Evolutionary conservation across 2,797 vertebrate species (phyloP).

Genomic region (Podarcis siculus): DNA sequence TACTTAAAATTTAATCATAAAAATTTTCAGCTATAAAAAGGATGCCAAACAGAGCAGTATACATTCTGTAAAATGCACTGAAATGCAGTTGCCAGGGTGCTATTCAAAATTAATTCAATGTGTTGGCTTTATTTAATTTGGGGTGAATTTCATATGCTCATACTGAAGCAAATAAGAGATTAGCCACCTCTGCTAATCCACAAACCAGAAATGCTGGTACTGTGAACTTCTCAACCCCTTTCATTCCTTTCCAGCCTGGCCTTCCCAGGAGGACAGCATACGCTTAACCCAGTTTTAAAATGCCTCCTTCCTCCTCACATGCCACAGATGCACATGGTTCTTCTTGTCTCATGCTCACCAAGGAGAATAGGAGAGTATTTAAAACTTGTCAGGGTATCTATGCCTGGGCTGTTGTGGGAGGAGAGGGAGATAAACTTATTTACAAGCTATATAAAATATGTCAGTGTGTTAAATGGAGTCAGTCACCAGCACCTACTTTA

Average conservation of each 20-base stretch:
- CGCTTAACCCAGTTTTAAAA: constrained; percentile 47
- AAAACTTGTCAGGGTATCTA: background rate
- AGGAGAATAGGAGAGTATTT: background rate
- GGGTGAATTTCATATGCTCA: background rate
- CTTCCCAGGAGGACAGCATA: constrained; percentile 34
- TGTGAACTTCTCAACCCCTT: constrained; percentile 42
- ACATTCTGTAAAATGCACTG: background rate
- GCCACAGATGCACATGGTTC: background rate
- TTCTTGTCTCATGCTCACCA: constrained; percentile 12
- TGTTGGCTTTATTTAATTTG: background rate
- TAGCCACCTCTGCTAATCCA: constrained; percentile 14
- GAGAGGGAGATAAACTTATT: background rate
- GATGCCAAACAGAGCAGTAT: background rate
- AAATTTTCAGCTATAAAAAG: background rate
- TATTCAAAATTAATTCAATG: background rate
- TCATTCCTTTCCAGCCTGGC: constrained; percentile 6
- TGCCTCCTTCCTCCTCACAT: constrained; percentile 11
- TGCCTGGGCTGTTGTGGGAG: background rate
- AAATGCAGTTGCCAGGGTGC: background rate
- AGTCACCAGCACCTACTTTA: background rate
- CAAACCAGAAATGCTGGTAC: background rate
- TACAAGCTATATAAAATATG: background rate
- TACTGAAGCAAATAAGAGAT: background rate
- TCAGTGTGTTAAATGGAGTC: background rate
- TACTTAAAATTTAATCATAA: background rate